Conservation (phyloP, 1,140 invertebrate species). For the Psilanteris sp. region DNA sequence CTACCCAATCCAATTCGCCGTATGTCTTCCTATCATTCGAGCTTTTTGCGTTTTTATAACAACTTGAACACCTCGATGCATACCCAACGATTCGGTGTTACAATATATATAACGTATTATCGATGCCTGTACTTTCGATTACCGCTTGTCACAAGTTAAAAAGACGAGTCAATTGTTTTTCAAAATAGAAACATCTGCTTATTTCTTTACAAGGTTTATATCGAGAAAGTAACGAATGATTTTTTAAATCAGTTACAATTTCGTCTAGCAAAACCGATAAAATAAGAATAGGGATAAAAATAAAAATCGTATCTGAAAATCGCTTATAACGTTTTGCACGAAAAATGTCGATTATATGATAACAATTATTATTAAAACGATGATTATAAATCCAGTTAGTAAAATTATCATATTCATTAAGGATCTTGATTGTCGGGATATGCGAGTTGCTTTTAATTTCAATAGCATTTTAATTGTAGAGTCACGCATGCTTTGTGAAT, state of each 20-base stretch:
- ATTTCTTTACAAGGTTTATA: neutral
- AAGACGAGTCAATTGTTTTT: conserved; percentile 31
- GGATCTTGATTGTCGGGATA: conserved; percentile 10
- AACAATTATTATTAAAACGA: too few species aligned
- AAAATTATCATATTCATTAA: conserved; percentile 29
- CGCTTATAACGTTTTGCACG: too few species aligned
- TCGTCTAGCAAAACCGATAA: too few species aligned
- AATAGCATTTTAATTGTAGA: conserved; percentile 29
- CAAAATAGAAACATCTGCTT: conserved; percentile 14
- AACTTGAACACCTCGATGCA: conserved; percentile 37
- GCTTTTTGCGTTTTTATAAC: conserved; percentile 51
- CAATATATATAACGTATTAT: conserved; percentile 18
- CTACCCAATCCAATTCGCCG: conserved; percentile 24
- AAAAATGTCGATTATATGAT: too few species aligned
- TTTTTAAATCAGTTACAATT: too few species aligned
- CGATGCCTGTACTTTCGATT: conserved; percentile 22
- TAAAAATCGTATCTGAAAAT: too few species aligned
- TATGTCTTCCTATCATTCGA: conserved; percentile 42
- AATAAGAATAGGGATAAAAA: too few species aligned
- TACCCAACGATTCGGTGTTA: conserved; percentile 19
- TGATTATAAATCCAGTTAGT: neutral
- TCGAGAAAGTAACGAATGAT: too few species aligned
- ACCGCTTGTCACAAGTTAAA: conserved; percentile 52
- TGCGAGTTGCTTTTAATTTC: conserved; percentile 34
- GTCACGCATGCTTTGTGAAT: conserved; percentile 31